These are phyloP conservation scores for Drosophila testacea DNA, from an alignment of 2,888 invertebrate genomes.

Conservation along the genomic window DNA sequence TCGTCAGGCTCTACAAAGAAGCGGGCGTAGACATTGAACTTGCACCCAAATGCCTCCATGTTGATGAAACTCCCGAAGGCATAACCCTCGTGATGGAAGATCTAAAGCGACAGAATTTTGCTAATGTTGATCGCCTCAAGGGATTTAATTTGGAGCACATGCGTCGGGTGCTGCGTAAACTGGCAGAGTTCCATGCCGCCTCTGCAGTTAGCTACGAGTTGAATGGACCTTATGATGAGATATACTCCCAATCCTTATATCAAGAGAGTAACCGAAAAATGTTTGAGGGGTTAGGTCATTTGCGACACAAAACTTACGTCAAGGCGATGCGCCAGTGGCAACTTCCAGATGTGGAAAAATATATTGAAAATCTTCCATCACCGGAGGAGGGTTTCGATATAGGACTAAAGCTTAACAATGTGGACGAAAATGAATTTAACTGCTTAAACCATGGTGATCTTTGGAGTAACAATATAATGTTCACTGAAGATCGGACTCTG, in stretches of 20 bases:
- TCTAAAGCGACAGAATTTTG: slow-evolving; percentile 61
- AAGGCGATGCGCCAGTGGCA: slow-evolving; percentile 68
- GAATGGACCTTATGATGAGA: slow-evolving; percentile 63
- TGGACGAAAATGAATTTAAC: slow-evolving; percentile 70
- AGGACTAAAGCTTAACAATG: slow-evolving; percentile 38
- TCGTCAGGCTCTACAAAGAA: slow-evolving; percentile 68
- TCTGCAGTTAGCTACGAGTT: slow-evolving; percentile 69
- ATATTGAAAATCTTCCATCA: slow-evolving; percentile 39
- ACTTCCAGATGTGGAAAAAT: slow-evolving; percentile 60
- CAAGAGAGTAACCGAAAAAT: slow-evolving; percentile 47
- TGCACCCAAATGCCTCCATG: slow-evolving; percentile 69
- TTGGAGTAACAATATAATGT: slow-evolving; percentile 83
- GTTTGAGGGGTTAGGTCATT: slow-evolving; percentile 33
- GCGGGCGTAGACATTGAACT: slow-evolving; percentile 69
- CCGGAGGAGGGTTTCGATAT: slow-evolving; percentile 45
- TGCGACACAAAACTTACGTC: slow-evolving; percentile 19
- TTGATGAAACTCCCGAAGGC: slow-evolving; percentile 62
- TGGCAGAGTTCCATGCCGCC: slow-evolving; percentile 82
- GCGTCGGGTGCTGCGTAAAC: slow-evolving; percentile 66
- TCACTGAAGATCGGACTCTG: slow-evolving; percentile 61
- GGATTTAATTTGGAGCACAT: slow-evolving; percentile 79
- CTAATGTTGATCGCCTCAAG: slow-evolving; percentile 73
- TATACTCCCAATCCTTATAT: slow-evolving; percentile 40
- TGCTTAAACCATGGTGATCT: slow-evolving; percentile 82
- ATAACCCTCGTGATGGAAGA: slow-evolving; percentile 79